Conservation (phyloP, 2,888 invertebrate genomes). For the Bombylius discolor region DNA sequence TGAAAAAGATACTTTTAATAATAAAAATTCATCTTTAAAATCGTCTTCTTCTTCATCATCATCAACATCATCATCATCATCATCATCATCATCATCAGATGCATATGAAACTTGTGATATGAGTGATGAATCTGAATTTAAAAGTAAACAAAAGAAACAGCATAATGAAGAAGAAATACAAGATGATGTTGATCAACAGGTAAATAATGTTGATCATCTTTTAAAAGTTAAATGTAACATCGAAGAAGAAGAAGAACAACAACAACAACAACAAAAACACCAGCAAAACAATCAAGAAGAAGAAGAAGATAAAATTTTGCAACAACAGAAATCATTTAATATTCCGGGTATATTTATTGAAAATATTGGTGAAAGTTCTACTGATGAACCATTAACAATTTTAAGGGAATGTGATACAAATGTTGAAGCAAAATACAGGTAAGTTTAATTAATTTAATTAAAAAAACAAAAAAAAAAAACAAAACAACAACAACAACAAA, state of each 20-base stretch:
- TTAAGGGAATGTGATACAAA: too few relatives aligned
- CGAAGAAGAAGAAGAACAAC: too few relatives aligned
- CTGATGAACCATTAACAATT: not conserved
- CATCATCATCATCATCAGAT: not conserved
- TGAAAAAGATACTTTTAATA: too few relatives aligned
- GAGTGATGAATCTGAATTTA: not conserved
- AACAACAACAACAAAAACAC: too few relatives aligned
- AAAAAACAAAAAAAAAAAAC: too few relatives aligned
- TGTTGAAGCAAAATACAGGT: too few relatives aligned
- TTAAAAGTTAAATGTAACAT: too few relatives aligned
- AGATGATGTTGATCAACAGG: not conserved
- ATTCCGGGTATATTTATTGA: constrained; percentile 4
- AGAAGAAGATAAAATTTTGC: not conserved
- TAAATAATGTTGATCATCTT: too few relatives aligned
- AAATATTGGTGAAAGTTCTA: not conserved
- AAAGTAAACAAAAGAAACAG: not conserved
- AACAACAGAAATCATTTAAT: not conserved
- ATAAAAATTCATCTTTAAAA: too few relatives aligned
- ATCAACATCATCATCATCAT: not conserved
- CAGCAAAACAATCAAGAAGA: not conserved
- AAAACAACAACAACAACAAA: too few relatives aligned
- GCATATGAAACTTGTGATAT: not conserved
- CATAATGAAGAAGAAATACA: not conserved
- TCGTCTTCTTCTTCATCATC: too few relatives aligned
- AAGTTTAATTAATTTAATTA: too few relatives aligned